phyloP scores from a whole-genome alignment of 2,888 invertebrate species.

The Philereme transversata region DNA sequence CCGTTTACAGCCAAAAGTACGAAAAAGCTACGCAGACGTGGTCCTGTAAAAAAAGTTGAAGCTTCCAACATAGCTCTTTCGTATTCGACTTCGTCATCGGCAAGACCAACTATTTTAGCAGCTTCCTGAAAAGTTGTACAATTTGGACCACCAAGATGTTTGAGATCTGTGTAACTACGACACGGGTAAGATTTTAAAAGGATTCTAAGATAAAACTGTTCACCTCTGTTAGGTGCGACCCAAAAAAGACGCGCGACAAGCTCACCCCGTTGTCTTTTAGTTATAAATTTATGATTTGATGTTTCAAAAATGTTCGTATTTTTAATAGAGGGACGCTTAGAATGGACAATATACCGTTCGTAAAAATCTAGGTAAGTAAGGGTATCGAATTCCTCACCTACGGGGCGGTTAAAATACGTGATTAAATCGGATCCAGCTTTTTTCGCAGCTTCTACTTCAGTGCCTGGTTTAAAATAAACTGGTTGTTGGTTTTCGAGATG shows the following conservation, averaged over 20 bases:
- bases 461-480: conserved; percentile 8
- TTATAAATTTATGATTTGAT: conserved; percentile 10
- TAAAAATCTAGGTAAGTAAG: conserved; percentile 16
- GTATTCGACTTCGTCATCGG: not conserved
- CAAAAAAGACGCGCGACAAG: not conserved
- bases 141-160: conserved; percentile 25
- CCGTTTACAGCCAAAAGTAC: too few relatives aligned
- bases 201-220: conserved; percentile 23
- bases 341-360: conserved; percentile 3
- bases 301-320: conserved; percentile 3
- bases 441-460: not conserved
- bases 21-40: too few relatives aligned
- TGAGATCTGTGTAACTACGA: conserved; percentile 20
- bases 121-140: conserved; percentile 34
- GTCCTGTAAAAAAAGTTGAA: conserved; percentile 5
- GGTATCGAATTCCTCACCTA: conserved; percentile 6
- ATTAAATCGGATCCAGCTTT: not conserved
- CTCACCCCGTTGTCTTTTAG: conserved; percentile 11
- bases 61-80: conserved; percentile 8
- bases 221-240: conserved; percentile 22
- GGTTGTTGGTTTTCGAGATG: conserved; percentile 15
- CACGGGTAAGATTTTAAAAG: conserved; percentile 8
- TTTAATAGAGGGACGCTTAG: not conserved
- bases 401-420: conserved; percentile 17
- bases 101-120: conserved; percentile 25